A percentile compares a stretch with the other conserved stretches of the same genome.
Evolutionary conservation across 2,888 invertebrate species (phyloP).

Genomic region (Carcina quercana): DNA sequence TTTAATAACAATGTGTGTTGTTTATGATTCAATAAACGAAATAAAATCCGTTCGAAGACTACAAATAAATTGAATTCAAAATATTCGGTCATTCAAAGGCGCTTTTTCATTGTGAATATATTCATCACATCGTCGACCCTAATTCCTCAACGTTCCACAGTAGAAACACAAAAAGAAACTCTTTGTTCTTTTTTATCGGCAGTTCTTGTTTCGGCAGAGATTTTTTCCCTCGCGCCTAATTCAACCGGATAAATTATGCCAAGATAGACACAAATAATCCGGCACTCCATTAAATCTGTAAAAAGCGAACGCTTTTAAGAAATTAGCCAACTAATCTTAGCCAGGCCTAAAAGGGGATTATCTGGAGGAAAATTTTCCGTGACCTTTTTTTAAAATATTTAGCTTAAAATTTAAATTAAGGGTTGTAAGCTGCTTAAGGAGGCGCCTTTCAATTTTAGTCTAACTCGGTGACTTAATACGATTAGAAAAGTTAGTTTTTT

Average conservation of each 20-base stretch:
- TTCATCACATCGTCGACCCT: too few species aligned
- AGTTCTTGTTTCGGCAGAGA: conserved; percentile 37
- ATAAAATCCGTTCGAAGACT: too few species aligned
- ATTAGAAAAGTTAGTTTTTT: too few species aligned
- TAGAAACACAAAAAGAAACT: conserved; percentile 6
- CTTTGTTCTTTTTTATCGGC: conserved; percentile 42
- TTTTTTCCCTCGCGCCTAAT: conserved; percentile 38
- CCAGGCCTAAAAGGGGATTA: conserved; percentile 42
- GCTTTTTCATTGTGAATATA: too few species aligned
- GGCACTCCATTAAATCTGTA: conserved; percentile 57
- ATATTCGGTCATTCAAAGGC: too few species aligned
- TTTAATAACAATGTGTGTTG: too few species aligned
- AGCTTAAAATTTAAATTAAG: conserved; percentile 8
- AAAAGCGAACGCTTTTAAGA: conserved; percentile 60
- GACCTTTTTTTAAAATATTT: conserved; percentile 14
- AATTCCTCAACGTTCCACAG: neutral
- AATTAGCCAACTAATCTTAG: conserved; percentile 56
- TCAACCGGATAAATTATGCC: conserved; percentile 54
- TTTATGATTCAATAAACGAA: too few species aligned
- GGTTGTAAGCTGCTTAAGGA: conserved; percentile 3
- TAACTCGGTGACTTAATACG: too few species aligned
- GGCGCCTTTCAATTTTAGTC: too few species aligned
- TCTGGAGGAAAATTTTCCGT: conserved; percentile 22
- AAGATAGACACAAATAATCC: conserved; percentile 47
- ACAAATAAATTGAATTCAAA: too few species aligned